Evolutionary conservation across 1,140 invertebrate genomes (phyloP), one percentile per base, ranked within the genome.

Genomic region (Drosophila littoralis): DNA sequence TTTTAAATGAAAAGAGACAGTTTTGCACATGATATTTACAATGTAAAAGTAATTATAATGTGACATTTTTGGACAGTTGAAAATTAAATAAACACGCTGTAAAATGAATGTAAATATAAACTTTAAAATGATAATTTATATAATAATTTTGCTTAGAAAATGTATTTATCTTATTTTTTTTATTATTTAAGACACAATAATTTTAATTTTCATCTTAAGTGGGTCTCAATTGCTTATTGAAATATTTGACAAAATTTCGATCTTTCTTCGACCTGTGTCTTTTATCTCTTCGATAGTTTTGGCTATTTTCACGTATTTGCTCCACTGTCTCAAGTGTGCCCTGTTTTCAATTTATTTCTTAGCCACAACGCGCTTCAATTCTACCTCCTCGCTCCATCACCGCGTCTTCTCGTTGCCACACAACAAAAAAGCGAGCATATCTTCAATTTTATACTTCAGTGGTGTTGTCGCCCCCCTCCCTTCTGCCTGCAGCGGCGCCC

Each of bases 281-380:
- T 50, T 4, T 4, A 15, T 8, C 6, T 50, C 55, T 61, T 64
- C 52, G 28, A 54, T 50, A 32, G 9, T 50, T 50, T 50, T 28
- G 22, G 22, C 5, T 28, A 28, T 50, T 50, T 2, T 7, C 6
- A 10, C 10, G n/a, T 5, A 15, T 42, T 76, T 68, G 60, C 40
- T 22, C 76, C 83, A 86, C 66, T 89, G 76, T 88, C 43, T 38
- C 36, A 7, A 28, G 57, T 22, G 17, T 52, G 61, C 83, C 76
- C 77, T 77, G n/a, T 77, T 83, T 89, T 61, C 52, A 50, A 74
- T 54, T 77, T 71, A 79, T 68, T 71, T 83, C 71, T 74, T 79
- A 61, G 83, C 66, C 77, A 79, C 84, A 73, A 80, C 73, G 79
- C 83, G 79, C 84, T 83, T 86, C 79, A 86, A 79, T 88, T 79